Evolutionary conservation across 2,113 vertebrate species (phyloP).

Genomic region (Pluvialis apricaria): DNA sequence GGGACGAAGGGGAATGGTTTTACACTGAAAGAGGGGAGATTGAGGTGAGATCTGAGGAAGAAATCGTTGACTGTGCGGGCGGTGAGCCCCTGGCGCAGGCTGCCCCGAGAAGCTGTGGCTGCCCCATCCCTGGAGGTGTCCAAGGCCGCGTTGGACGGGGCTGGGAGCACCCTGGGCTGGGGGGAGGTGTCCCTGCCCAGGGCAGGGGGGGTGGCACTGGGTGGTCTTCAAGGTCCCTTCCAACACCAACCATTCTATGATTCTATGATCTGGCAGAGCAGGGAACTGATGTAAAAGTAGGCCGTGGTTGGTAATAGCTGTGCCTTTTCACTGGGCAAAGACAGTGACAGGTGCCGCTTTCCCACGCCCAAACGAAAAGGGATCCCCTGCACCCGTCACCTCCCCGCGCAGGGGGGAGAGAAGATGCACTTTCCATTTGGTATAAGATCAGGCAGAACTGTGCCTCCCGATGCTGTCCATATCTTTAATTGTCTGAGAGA

Average conservation of each 20-base stretch:
- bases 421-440: background rate
- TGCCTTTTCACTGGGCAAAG: background rate
- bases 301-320: background rate
- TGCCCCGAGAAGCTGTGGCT: background rate
- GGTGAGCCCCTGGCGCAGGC: too few relatives aligned
- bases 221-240: background rate
- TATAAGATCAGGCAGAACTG: background rate
- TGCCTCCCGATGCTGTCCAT: background rate
- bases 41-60: too few relatives aligned
- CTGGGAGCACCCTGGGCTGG: background rate
- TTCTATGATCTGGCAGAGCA: background rate
- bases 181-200: background rate
- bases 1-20: background rate
- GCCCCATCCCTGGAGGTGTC: background rate
- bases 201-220: background rate
- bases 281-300: background rate
- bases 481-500: background rate
- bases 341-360: background rate
- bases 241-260: background rate
- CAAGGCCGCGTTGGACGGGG: background rate
- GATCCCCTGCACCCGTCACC: background rate
- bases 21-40: background rate
- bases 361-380: background rate
- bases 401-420: fast-evolving
- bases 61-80: too few relatives aligned